phyloP scores from a whole-genome alignment of 1,140 invertebrate genomes.

The Zaprionus africanus region DNA sequence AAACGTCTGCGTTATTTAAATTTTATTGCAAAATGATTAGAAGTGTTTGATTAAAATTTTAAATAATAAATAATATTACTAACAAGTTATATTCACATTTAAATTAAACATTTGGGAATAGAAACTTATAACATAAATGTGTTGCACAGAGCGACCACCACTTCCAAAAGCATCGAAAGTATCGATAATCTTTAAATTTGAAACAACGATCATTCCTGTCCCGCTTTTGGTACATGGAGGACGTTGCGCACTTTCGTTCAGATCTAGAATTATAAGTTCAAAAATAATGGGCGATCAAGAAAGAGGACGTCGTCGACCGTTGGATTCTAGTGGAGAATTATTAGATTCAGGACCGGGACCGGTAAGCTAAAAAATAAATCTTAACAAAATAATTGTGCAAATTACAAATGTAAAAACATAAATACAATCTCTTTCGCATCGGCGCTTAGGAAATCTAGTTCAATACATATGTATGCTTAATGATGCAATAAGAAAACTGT shows the following conservation, averaged over 20 bases:
- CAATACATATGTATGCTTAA: not conserved
- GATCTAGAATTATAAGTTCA: not conserved
- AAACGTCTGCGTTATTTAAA: not conserved
- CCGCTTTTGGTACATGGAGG: not conserved
- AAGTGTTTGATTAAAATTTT: not conserved
- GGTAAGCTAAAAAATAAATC: constrained; percentile 30
- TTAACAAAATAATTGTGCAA: not conserved
- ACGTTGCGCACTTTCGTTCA: not conserved
- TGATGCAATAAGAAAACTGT: not conserved
- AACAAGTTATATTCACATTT: not conserved
- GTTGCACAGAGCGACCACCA: not conserved
- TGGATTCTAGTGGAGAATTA: not conserved
- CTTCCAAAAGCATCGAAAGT: not conserved
- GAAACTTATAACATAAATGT: not conserved
- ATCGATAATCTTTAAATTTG: not conserved
- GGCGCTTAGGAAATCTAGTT: not conserved
- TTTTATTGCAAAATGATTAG: not conserved
- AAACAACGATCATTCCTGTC: not conserved
- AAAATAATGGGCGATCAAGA: constrained; percentile 48
- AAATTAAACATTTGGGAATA: not conserved
- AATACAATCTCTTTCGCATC: not conserved
- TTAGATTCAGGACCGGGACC: constrained; percentile 25
- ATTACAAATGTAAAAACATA: not conserved
- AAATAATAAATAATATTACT: not conserved
- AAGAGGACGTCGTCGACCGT: constrained; percentile 58